Percentiles rank a stretch among this genome's conserved stretches.
These are phyloP conservation scores for Boleophthalmus pectinirostris DNA, from an alignment of 2,113 vertebrate genomes.

Conservation along the genomic window DNA sequence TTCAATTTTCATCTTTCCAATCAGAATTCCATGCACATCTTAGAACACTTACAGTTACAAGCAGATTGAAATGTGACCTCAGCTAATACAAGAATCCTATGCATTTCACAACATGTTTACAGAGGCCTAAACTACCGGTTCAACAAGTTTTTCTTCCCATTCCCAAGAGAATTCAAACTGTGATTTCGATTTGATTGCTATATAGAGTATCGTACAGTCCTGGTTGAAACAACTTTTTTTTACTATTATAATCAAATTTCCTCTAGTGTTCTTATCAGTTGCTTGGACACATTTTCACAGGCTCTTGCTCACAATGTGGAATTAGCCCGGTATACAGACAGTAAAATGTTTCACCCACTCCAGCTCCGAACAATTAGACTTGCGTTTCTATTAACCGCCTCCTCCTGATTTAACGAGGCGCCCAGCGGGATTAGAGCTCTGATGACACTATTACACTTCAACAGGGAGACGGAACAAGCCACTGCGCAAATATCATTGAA, in stretches of 20 bases:
- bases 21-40: no score
- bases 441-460: slow-evolving; percentile 66
- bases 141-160: no score
- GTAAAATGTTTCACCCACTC: slow-evolving; percentile 64
- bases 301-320: slow-evolving; percentile 39
- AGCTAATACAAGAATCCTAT: no score
- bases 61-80: no score
- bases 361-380: slow-evolving; percentile 63
- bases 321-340: slow-evolving; percentile 38
- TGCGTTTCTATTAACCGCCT: slow-evolving; percentile 66
- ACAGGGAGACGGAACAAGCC: slow-evolving; percentile 61
- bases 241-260: background rate
- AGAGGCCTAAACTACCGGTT: no score
- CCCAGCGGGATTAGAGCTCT: slow-evolving; percentile 61
- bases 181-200: background rate
- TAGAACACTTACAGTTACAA: no score
- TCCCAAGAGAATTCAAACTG: no score
- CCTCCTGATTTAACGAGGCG: slow-evolving; percentile 68
- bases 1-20: no score
- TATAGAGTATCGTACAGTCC: background rate
- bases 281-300: slow-evolving; percentile 31
- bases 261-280: background rate
- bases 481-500: slow-evolving; percentile 61
- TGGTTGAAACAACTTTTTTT: background rate
- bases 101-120: no score